A percentile compares a stretch with the other conserved stretches of the same genome.
phyloP scores from a whole-genome alignment of 2,888 invertebrate genomes.

The Entomobrya multifasciata region DNA sequence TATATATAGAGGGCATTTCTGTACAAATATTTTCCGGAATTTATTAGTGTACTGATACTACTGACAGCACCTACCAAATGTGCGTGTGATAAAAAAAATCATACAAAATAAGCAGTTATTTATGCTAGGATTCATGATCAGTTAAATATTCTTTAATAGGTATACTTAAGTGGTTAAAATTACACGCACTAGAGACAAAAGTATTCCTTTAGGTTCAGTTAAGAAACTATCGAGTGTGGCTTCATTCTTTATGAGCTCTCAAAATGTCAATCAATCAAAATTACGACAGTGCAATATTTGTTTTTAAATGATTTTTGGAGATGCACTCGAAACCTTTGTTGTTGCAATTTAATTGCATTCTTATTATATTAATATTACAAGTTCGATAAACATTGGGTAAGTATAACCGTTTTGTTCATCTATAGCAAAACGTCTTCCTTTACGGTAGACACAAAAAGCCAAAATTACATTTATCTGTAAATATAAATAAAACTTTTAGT shows the following conservation, averaged over 20 bases:
- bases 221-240: too few relatives aligned
- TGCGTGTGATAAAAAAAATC: conserved; percentile 16
- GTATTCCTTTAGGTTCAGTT: background rate
- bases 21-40: background rate
- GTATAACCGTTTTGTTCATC: too few relatives aligned
- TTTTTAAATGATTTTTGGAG: background rate
- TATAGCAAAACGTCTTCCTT: too few relatives aligned
- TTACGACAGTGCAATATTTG: conserved; percentile 13
- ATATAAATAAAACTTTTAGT: too few relatives aligned
- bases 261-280: conserved; percentile 1
- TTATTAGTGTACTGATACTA: background rate
- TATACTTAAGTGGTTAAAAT: too few relatives aligned
- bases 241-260: background rate
- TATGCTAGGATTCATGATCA: too few relatives aligned
- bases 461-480: too few relatives aligned
- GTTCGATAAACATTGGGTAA: too few relatives aligned
- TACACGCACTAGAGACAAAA: background rate
- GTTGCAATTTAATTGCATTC: too few relatives aligned
- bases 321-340: background rate
- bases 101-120: background rate
- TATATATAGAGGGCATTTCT: background rate
- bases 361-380: too few relatives aligned
- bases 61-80: background rate
- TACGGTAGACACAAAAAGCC: too few relatives aligned
- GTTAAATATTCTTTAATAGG: too few relatives aligned